phyloP scores from a whole-genome alignment of 2,113 vertebrate species.

The Caretta caretta region DNA sequence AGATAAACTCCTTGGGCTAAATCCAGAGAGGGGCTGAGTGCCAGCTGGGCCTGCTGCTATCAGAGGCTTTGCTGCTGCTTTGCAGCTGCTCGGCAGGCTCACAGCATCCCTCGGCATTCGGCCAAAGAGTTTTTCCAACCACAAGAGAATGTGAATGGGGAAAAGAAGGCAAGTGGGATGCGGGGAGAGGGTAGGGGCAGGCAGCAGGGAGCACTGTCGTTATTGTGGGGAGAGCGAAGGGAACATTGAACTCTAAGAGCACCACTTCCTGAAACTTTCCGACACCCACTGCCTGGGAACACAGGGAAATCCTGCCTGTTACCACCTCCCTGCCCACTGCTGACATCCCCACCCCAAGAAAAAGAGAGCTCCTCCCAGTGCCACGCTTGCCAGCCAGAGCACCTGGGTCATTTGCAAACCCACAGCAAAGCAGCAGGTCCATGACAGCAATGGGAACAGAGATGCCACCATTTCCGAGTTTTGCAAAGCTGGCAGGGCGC shows the following conservation, averaged over 20 bases:
- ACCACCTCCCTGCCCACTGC: accelerated
- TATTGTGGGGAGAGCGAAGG: neutral
- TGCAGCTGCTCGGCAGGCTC: neutral
- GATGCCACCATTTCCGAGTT: neutral
- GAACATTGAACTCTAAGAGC: neutral
- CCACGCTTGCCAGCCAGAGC: neutral
- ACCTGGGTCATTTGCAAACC: neutral
- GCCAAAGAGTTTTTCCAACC: neutral
- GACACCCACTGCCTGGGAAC: accelerated
- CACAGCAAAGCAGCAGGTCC: neutral
- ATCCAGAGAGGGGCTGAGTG: neutral
- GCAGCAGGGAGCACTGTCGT: neutral
- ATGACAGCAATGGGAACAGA: accelerated
- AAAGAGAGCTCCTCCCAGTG: neutral
- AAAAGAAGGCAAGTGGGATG: neutral
- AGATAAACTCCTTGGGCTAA: neutral
- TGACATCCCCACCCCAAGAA: neutral
- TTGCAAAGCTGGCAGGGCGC: neutral
- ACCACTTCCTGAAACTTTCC: accelerated
- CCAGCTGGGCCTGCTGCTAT: neutral
- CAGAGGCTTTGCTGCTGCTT: neutral
- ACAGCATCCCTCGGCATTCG: neutral
- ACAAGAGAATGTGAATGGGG: neutral
- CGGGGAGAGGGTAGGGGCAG: neutral
- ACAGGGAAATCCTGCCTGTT: neutral